Evolutionary conservation across 1,140 invertebrate species (phyloP).

Genomic region (Ladona fulva): DNA sequence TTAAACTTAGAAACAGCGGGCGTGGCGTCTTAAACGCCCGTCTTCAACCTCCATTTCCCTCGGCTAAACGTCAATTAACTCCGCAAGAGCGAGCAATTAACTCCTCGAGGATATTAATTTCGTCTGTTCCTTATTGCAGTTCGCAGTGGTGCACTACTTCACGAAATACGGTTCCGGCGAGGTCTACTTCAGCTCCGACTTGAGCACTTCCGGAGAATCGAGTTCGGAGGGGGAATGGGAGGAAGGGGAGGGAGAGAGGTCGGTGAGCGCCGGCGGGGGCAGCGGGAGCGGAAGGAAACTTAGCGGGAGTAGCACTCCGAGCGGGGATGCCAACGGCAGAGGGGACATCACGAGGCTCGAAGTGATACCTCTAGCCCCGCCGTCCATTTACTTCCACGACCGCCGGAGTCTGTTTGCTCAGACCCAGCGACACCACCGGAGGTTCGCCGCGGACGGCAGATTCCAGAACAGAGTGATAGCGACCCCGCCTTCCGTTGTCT

Average conservation of each 20-base stretch:
- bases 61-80: too few species aligned
- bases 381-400: neutral
- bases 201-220: conserved; percentile 43
- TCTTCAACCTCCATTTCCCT: too few species aligned
- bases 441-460: neutral
- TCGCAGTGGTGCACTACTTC: conserved; percentile 81
- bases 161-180: conserved; percentile 84
- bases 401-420: conserved; percentile 22
- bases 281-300: neutral
- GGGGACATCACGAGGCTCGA: conserved; percentile 30
- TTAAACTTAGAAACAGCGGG: too few species aligned
- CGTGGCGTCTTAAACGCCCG: too few species aligned
- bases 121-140: conserved; percentile 39
- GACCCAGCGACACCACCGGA: conserved; percentile 18
- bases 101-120: conserved; percentile 11
- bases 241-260: conserved; percentile 18
- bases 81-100: too few species aligned
- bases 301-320: neutral
- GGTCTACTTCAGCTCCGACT: conserved; percentile 62
- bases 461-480: neutral
- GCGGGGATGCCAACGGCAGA: neutral
- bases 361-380: conserved; percentile 31
- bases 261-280: neutral
- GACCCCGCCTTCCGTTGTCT: neutral
- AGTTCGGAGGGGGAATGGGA: conserved; percentile 43